Evolutionary conservation across 2,888 invertebrate species (phyloP).

Genomic region (Schizotus pectinicornis): DNA sequence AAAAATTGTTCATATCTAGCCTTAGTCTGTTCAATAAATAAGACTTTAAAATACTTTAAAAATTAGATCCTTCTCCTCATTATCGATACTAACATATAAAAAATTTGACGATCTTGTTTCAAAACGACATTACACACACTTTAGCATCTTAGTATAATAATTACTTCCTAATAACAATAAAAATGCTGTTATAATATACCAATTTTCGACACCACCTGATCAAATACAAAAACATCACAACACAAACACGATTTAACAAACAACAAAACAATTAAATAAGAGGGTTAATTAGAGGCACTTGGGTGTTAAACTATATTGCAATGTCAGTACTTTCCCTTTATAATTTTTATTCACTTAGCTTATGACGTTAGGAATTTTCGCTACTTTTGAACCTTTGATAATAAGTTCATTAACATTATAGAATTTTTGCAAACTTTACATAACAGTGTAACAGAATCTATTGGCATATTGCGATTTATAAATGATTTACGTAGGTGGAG

Average conservation of each 20-base stretch:
- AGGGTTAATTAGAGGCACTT: conserved; percentile 42
- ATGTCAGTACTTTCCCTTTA: conserved; percentile 40
- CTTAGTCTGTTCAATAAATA: conserved; percentile 8
- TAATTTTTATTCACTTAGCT: conserved; percentile 18
- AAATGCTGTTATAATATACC: conserved; percentile 15
- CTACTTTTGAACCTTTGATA: neutral
- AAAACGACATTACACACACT: conserved; percentile 6
- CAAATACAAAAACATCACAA: conserved; percentile 24
- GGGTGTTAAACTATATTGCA: conserved; percentile 44
- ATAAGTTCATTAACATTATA: conserved; percentile 11
- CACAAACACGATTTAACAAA: conserved; percentile 20
- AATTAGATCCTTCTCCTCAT: neutral
- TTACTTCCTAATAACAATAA: conserved; percentile 20
- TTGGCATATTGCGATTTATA: conserved; percentile 20
- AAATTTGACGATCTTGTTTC: neutral
- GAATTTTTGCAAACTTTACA: conserved; percentile 33
- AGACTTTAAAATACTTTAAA: conserved; percentile 3
- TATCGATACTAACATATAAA: conserved; percentile 3
- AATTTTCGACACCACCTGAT: conserved; percentile 18
- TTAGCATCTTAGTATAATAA: conserved; percentile 5
- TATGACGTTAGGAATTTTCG: neutral
- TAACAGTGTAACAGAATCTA: conserved; percentile 25
- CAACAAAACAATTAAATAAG: conserved; percentile 8
- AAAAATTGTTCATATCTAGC: conserved; percentile 24
- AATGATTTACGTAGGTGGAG: conserved; percentile 19